Base-by-base conservation (phyloP, 37 sponge, comb jelly and placozoan genomes). In the Aplysina aerophoba region DNA sequence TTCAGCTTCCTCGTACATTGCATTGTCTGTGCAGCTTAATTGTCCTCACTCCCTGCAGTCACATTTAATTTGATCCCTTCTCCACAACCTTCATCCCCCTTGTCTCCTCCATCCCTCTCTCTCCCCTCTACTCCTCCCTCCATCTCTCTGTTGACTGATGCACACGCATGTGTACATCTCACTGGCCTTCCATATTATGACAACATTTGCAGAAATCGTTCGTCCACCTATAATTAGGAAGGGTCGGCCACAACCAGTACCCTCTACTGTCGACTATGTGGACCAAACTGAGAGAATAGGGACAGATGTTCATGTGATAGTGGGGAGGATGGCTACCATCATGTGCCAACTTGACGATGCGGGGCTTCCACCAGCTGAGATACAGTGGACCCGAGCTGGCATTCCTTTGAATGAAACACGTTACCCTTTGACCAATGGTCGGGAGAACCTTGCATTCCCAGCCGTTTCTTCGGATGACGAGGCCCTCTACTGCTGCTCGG, bases 401-500 rank as follows among this genome's bases (percentile, higher is more conserved):
- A 16, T 31, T 0, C 78, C 78, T 5, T 75, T 40, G 2, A n/a
- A 30, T 3, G 53, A 50, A 1, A 24, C 21, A 21, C 2, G 6
- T 14, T 44, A 44, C 8, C 50, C 50, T 11, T 2, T 22, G 53
- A 53, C 22, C 25, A 21, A 38, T 8, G 41, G 22, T 40, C 8
- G 33, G 54, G 53, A 41, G 14, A 50, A 1, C 11, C 78, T 17
- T 40, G 3, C 50, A 44, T 13, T 75, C 20, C 2, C 20, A 8
- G 13, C 5, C 41, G 25, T 19, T 0, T 38, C 44, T 24, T 15
- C 44, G 2, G 41, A 3, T 5, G 24, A 24, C 19, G 78, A 53
- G 20, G 78, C 78, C 25, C 14, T 40, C 11, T 75, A 75, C 78
- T 75, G 78, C 78, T 75, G 78, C 78, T 40, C 20, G 20, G 78